Evolutionary conservation across 2,797 vertebrate genomes (phyloP).

Genomic region (Parambassis ranga): DNA sequence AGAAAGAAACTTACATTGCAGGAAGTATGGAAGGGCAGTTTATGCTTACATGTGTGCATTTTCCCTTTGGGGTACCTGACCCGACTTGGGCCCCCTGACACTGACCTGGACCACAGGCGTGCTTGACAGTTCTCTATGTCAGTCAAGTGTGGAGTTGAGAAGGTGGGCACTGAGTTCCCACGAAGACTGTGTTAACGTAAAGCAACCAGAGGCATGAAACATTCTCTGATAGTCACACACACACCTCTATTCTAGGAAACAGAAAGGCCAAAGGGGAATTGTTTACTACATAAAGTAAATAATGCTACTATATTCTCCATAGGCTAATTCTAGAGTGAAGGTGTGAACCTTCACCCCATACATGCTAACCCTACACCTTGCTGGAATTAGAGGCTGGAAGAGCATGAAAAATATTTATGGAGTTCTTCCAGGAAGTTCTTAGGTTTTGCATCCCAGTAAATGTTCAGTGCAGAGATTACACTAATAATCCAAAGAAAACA

Average conservation of each 20-base stretch:
- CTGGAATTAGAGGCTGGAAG: not conserved
- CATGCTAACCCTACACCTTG: constrained; percentile 6
- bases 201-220: constrained; percentile 24
- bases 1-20: not conserved
- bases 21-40: constrained; percentile 10
- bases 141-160: no score
- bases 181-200: constrained; percentile 51
- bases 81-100: constrained; percentile 20
- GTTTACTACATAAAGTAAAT: constrained; percentile 23
- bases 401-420: not conserved
- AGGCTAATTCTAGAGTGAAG: no score
- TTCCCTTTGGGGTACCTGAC: constrained; percentile 36
- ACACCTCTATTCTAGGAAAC: constrained; percentile 34
- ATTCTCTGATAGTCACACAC: constrained; percentile 7
- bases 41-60: constrained; percentile 41
- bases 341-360: not conserved
- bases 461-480: not conserved
- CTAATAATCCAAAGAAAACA: constrained; percentile 13
- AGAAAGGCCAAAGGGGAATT: not conserved
- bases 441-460: not conserved
- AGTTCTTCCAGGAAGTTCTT: not conserved
- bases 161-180: constrained; percentile 43
- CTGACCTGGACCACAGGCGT: constrained; percentile 38
- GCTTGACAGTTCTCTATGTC: constrained; percentile 42
- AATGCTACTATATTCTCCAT: not conserved